These are phyloP conservation scores for Bovichtus variegatus DNA, from an alignment of 2,797 vertebrate species.

Conservation along the genomic window DNA sequence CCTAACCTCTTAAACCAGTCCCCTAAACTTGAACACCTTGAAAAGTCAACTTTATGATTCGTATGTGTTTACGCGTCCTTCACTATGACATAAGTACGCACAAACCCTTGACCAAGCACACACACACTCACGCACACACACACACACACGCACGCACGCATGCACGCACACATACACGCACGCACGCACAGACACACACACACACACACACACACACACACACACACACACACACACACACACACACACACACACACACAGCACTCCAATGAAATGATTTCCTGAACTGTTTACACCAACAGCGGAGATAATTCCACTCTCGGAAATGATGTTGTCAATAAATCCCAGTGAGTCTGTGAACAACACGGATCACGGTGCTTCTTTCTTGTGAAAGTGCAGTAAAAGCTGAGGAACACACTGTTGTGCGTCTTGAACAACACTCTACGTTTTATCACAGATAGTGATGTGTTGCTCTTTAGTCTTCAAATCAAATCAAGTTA, in stretches of 20 bases:
- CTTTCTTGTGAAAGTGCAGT: not conserved
- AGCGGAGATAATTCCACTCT: constrained; percentile 1
- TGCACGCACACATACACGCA: not conserved
- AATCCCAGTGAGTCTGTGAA: not conserved
- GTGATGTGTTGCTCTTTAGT: not conserved
- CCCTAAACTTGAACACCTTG: not conserved
- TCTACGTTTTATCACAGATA: not conserved
- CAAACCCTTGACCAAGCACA: too few species aligned
- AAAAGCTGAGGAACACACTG: not conserved
- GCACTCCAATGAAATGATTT: not conserved
- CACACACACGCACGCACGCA: too few species aligned
- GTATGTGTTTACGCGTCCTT: not conserved
- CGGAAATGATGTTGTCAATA: constrained; percentile 32
- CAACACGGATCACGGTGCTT: not conserved
- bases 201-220: not conserved
- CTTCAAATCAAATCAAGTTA: too few species aligned
- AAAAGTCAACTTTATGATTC: not conserved
- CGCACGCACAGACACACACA: not conserved
- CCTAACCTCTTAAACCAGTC: too few species aligned
- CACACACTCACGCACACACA: too few species aligned
- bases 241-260: not conserved
- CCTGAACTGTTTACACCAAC: not conserved
- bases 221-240: not conserved
- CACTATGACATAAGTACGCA: not conserved
- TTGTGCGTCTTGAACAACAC: not conserved